Percentiles rank a stretch among this genome's conserved stretches.
phyloP scores from a whole-genome alignment of 1,140 invertebrate genomes.

The Drosophila asahinai region DNA sequence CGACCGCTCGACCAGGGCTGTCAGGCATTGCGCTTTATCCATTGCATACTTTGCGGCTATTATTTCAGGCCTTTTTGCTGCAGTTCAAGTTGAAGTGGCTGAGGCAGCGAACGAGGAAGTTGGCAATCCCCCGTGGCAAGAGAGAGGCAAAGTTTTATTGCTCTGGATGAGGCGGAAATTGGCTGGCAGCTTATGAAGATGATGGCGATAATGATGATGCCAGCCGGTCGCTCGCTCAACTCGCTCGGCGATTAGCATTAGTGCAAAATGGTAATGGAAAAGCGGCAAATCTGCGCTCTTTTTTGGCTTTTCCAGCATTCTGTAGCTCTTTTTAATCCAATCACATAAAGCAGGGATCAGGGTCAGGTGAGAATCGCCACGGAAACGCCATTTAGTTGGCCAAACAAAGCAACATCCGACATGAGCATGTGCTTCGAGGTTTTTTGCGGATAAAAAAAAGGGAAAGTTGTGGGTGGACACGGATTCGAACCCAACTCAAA shows the following conservation, averaged over 20 bases:
- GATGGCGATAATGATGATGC: conserved; percentile 11
- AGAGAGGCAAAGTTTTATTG: conserved; percentile 62
- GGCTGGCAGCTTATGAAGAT: conserved; percentile 44
- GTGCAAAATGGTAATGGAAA: background rate
- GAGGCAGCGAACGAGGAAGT: conserved; percentile 32
- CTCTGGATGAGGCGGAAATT: conserved; percentile 44
- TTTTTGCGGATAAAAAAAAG: conserved; percentile 23
- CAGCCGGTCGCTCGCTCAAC: background rate
- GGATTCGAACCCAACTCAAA: conserved; percentile 60
- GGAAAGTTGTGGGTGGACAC: conserved; percentile 41
- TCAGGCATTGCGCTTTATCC: conserved; percentile 40
- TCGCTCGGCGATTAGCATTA: background rate
- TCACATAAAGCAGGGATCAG: conserved; percentile 51
- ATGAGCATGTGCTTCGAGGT: conserved; percentile 26
- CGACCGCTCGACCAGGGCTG: conserved; percentile 19
- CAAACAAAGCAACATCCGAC: conserved; percentile 62
- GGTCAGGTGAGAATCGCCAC: conserved; percentile 53
- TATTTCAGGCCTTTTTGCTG: conserved; percentile 52
- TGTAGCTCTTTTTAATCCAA: conserved; percentile 65
- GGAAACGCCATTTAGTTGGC: conserved; percentile 54
- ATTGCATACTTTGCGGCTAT: conserved; percentile 74
- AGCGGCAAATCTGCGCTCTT: background rate
- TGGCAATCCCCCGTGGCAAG: conserved; percentile 15
- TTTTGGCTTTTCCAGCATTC: conserved; percentile 48
- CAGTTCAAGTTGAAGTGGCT: conserved; percentile 41